These are phyloP conservation scores for Dexiosoma caninum DNA, from an alignment of 2,888 invertebrate species.

Conservation along the genomic window DNA sequence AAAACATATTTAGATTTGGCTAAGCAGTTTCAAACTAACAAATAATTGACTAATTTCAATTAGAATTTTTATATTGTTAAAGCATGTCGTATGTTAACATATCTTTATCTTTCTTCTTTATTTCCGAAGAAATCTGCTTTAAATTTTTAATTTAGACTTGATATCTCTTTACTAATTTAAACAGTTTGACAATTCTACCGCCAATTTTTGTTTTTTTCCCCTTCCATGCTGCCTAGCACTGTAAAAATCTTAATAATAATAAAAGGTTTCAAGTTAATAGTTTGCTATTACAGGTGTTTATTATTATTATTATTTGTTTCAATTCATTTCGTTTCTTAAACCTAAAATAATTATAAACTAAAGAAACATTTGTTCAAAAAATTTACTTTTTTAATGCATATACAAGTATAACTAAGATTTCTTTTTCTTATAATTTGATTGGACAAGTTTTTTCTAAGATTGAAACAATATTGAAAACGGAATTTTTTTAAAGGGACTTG, in stretches of 20 bases:
- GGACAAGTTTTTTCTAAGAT: slow-evolving; percentile 41
- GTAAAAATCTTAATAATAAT: slow-evolving; percentile 9
- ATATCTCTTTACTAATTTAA: too few species aligned
- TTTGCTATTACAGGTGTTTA: background rate
- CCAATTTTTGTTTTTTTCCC: background rate
- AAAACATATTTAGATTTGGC: background rate
- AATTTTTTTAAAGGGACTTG: slow-evolving; percentile 25
- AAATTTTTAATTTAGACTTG: too few species aligned
- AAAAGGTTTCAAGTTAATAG: background rate
- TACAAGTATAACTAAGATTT: slow-evolving; percentile 46
- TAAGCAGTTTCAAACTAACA: background rate
- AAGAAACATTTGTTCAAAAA: slow-evolving; percentile 14
- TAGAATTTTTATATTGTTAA: background rate
- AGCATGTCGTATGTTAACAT: too few species aligned
- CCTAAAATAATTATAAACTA: slow-evolving; percentile 57
- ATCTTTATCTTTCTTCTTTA: too few species aligned
- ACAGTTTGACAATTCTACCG: background rate
- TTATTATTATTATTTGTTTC: slow-evolving; percentile 22
- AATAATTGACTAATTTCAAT: background rate
- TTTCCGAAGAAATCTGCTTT: too few species aligned
- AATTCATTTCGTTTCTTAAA: slow-evolving; percentile 22
- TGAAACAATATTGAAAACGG: slow-evolving; percentile 55
- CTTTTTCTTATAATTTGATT: slow-evolving; percentile 32
- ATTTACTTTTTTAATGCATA: slow-evolving; percentile 27
- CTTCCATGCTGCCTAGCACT: slow-evolving; percentile 23